Percentiles rank a stretch among this genome's conserved stretches.
phyloP scores from a whole-genome alignment of 2,113 vertebrate genomes.

The Cyprinodon brontotheroides region DNA sequence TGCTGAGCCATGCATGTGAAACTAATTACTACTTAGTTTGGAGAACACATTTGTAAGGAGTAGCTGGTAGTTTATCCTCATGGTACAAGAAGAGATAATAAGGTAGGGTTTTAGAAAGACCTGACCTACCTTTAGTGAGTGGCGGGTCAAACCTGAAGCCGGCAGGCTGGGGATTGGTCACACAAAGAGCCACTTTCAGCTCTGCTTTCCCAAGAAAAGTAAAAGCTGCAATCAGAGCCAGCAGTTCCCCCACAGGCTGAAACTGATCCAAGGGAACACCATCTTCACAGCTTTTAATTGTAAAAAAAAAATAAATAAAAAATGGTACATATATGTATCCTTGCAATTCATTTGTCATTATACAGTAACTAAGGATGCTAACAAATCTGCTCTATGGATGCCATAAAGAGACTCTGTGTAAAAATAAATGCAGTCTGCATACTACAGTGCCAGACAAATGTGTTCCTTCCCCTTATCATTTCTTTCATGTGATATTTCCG shows the following conservation, averaged over 20 bases:
- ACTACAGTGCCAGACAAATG: background rate
- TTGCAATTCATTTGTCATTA: no score
- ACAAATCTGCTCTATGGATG: background rate
- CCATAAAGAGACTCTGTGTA: background rate
- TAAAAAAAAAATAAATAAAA: background rate
- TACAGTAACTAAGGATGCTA: background rate
- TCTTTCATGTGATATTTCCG: background rate
- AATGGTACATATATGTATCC: no score
- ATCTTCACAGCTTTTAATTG: constrained; percentile 80
- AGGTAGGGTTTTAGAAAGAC: constrained; percentile 10
- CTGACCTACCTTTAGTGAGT: constrained; percentile 80
- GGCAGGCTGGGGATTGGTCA: constrained; percentile 87
- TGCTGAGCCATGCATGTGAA: constrained; percentile 50
- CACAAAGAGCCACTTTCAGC: constrained; percentile 89
- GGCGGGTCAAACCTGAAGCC: constrained; percentile 84
- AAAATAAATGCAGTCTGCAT: background rate
- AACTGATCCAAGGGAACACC: constrained; percentile 75
- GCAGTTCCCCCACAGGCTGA: constrained; percentile 82
- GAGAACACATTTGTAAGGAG: constrained; percentile 28
- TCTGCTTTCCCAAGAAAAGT: constrained; percentile 87
- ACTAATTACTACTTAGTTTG: constrained; percentile 44
- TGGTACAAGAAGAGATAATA: constrained; percentile 39
- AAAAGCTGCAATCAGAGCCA: constrained; percentile 86
- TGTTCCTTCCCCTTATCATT: background rate
- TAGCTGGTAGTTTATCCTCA: constrained; percentile 30